phyloP scores from a whole-genome alignment of 2,888 invertebrate species.

The Ceriagrion tenellum region DNA sequence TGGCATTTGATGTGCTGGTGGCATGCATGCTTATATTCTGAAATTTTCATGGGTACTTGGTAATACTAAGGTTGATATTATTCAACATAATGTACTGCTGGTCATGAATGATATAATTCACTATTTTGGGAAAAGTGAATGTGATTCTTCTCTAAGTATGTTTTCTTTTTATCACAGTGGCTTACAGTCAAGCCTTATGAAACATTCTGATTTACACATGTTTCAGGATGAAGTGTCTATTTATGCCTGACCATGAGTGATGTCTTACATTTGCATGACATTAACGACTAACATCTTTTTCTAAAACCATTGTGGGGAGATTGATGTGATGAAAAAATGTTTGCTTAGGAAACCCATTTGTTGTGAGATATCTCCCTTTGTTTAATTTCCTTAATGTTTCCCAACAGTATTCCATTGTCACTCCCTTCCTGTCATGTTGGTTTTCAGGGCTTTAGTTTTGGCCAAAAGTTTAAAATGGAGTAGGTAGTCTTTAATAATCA shows the following conservation, averaged over 20 bases:
- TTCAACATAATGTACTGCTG: neutral
- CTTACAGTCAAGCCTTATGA: neutral
- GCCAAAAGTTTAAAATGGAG: no score
- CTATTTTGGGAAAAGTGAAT: neutral
- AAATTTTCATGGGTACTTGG: neutral
- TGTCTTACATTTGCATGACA: no score
- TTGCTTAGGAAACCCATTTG: neutral
- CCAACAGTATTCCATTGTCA: neutral
- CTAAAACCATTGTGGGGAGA: neutral
- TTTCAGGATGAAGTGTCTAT: neutral
- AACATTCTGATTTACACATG: neutral
- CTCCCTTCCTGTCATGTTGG: neutral
- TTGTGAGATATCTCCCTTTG: neutral
- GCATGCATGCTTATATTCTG: neutral
- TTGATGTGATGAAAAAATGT: neutral
- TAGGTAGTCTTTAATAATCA: no score
- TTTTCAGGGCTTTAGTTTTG: neutral
- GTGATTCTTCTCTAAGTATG: neutral
- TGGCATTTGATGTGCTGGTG: neutral
- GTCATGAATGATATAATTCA: neutral
- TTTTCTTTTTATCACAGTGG: neutral
- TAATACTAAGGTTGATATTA: neutral
- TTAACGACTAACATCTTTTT: no score
- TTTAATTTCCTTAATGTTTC: neutral
- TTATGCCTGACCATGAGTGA: neutral